Evolutionary conservation across 2,797 vertebrate genomes (phyloP), one percentile per base, ranked within the genome.

Genomic region (Siniperca undulata): DNA sequence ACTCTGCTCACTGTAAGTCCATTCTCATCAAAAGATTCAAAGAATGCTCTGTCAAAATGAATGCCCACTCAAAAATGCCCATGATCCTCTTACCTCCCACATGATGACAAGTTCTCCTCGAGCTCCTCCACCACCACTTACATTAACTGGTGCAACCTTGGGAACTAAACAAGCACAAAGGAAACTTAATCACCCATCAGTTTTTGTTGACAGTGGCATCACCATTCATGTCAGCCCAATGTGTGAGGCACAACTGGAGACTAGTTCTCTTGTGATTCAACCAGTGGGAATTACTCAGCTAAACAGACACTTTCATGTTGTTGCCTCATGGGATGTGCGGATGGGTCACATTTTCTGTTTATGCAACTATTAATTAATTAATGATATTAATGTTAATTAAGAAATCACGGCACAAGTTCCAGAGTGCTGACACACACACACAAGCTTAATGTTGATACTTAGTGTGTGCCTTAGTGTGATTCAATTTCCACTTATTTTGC

Each of bases 71-170:
- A 82, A 40, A 86, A 79, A 79, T 36, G 73, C 70, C 50, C 59
- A 42, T 86, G 84, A 85, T 86, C 87, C 82, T 88, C 89, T 97
- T 96, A 98, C 97, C 97, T 98, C 97, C 97, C 97, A 98, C 0
- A 91, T 94, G 93, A 99, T 96, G 90, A 98, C 94, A 50, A 98
- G 97, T 90, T 98, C 97, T 2, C 96, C 97, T 50, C 91, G 92
- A 85, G 95, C 96, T 86, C 97, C 97, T 92, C 96, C 95, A 4
- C 96, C 97, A 62, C 97, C 97, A 0, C 95, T 94, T 86, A 97
- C 82, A 59, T 95, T 96, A 1, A 90, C 92, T 0, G 97, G 97
- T n/a, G 96, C 94, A 86, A 97, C 92, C 1, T 91, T 93, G 8
- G 97, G 97, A 93, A 94, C 97, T 98, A 83, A 46, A 88, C 78